These are phyloP conservation scores for Idaea straminata DNA, from an alignment of 2,888 invertebrate species.

Conservation along the genomic window DNA sequence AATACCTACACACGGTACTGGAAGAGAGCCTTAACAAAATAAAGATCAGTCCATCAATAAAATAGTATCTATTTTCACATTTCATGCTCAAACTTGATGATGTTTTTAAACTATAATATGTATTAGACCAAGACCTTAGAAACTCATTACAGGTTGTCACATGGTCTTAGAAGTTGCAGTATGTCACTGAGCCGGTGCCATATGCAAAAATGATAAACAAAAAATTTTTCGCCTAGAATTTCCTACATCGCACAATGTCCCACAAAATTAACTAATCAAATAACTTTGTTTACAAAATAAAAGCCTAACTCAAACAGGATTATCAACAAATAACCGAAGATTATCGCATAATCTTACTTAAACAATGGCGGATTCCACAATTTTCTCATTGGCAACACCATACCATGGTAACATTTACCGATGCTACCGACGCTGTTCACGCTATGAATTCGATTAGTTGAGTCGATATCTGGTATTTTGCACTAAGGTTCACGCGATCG, in stretches of 20 bases:
- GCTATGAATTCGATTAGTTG: conserved; percentile 56
- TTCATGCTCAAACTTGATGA: too few relatives aligned
- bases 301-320: not conserved
- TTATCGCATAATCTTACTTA: conserved; percentile 46
- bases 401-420: conserved; percentile 41
- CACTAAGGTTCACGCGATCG: conserved; percentile 52
- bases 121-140: too few relatives aligned
- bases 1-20: too few relatives aligned
- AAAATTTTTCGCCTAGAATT: too few relatives aligned
- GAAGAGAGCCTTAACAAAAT: too few relatives aligned
- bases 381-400: conserved; percentile 52
- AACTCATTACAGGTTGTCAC: too few relatives aligned
- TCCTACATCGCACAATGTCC: not conserved
- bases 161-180: too few relatives aligned
- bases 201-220: too few relatives aligned
- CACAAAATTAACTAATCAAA: not conserved
- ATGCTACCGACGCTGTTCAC: conserved; percentile 54
- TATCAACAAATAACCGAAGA: conserved; percentile 24
- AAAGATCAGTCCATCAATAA: too few relatives aligned
- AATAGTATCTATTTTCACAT: too few relatives aligned
- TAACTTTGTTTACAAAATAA: not conserved
- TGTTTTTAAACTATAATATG: too few relatives aligned
- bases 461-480: conserved; percentile 45
- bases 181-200: too few relatives aligned
- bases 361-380: conserved; percentile 52